phyloP scores from a whole-genome alignment of 92 coral and sea anemone genomes.

The Umimayanthus kanabou region DNA sequence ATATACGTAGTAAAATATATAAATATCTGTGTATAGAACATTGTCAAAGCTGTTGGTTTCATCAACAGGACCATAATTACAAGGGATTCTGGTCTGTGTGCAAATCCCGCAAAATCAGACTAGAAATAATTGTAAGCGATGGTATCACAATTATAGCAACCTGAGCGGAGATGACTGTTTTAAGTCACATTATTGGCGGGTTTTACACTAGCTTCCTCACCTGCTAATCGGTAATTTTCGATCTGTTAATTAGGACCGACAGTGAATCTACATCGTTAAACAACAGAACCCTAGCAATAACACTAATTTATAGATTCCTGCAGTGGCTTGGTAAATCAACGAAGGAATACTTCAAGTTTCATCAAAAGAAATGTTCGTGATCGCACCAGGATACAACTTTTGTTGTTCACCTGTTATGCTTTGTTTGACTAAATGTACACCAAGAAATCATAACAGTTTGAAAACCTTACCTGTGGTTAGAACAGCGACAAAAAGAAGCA shows the following conservation, averaged over 20 bases:
- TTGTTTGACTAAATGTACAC: background rate
- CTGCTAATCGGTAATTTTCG: background rate
- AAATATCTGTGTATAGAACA: too few relatives aligned
- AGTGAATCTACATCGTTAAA: background rate
- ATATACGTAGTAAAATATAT: too few relatives aligned
- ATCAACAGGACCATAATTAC: too few relatives aligned
- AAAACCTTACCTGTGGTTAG: slow-evolving; percentile 15
- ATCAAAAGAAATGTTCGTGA: too few relatives aligned
- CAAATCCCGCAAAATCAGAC: too few relatives aligned
- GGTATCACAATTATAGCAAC: too few relatives aligned
- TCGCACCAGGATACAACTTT: background rate
- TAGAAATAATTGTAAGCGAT: too few relatives aligned
- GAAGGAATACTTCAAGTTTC: background rate
- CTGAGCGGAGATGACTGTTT: too few relatives aligned
- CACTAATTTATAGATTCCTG: background rate
- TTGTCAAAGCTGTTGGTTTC: too few relatives aligned
- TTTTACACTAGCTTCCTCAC: background rate
- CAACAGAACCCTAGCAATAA: background rate
- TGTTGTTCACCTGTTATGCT: background rate
- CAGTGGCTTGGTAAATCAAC: background rate
- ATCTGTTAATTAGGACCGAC: background rate
- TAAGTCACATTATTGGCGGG: too few relatives aligned
- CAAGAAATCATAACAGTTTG: background rate
- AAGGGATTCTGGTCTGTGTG: too few relatives aligned
- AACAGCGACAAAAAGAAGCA: background rate